These are phyloP conservation scores for Lineus longissimus DNA, from an alignment of 1,140 invertebrate species.

Conservation along the genomic window DNA sequence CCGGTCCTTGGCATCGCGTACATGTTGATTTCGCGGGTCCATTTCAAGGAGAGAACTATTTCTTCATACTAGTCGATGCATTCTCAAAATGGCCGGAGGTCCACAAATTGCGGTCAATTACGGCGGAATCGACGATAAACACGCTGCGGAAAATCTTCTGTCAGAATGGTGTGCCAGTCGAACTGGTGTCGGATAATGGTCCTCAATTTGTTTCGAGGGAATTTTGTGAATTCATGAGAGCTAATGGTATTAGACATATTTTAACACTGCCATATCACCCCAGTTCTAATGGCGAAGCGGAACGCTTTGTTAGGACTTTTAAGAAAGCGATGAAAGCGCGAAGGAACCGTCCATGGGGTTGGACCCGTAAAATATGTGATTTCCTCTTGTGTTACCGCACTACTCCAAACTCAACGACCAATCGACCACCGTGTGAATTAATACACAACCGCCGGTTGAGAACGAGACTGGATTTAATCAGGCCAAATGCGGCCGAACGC, in stretches of 20 bases:
- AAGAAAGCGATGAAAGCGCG: background rate
- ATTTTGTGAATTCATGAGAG: conserved; percentile 14
- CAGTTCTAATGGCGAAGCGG: conserved; percentile 35
- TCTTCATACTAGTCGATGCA: conserved; percentile 35
- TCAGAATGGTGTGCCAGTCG: conserved; percentile 13
- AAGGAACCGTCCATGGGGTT: too few relatives aligned
- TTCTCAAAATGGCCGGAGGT: conserved; percentile 58
- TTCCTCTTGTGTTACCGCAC: too few relatives aligned
- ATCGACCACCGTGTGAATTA: too few relatives aligned
- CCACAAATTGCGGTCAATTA: conserved; percentile 15
- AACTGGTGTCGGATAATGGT: conserved; percentile 22
- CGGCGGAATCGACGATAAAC: conserved; percentile 16
- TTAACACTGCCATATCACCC: conserved; percentile 35
- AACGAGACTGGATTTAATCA: too few relatives aligned
- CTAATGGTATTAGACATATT: conserved; percentile 21
- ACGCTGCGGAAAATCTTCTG: conserved; percentile 9
- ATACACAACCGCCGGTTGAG: too few relatives aligned
- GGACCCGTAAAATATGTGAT: too few relatives aligned
- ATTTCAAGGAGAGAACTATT: conserved; percentile 33
- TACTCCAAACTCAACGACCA: too few relatives aligned
- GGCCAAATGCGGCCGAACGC: too few relatives aligned
- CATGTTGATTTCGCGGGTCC: conserved; percentile 52
- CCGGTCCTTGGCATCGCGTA: conserved; percentile 31
- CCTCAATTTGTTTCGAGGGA: conserved; percentile 21
- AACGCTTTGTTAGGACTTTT: conserved; percentile 34